phyloP scores from a whole-genome alignment of 2,888 invertebrate species.

The Dysmachus trigonus region DNA sequence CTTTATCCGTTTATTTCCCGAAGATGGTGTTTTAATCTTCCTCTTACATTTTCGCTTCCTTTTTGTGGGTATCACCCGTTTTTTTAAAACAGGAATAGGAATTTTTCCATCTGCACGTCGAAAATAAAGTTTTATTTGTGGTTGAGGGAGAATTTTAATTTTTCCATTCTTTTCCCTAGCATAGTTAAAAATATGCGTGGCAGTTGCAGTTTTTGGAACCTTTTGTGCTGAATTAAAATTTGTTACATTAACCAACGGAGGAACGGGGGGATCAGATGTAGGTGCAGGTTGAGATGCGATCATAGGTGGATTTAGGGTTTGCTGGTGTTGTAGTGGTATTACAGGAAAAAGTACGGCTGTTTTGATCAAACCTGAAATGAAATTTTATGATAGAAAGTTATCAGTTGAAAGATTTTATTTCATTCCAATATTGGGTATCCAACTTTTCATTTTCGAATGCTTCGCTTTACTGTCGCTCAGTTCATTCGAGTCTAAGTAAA shows the following conservation, averaged over 20 bases:
- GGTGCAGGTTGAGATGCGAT: background rate
- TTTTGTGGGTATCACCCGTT: conserved; percentile 13
- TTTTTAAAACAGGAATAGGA: conserved; percentile 47
- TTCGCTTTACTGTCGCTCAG: too few relatives aligned
- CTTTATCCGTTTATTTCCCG: background rate
- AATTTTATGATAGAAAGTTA: background rate
- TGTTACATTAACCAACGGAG: conserved; percentile 24
- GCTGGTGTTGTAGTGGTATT: conserved; percentile 24
- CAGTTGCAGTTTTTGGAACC: background rate
- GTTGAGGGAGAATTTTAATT: conserved; percentile 47
- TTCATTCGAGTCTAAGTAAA: too few relatives aligned
- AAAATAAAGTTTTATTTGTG: conserved; percentile 45
- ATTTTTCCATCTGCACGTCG: conserved; percentile 47
- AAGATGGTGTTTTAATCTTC: background rate
- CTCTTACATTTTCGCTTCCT: conserved; percentile 29
- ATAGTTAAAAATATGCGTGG: conserved; percentile 3
- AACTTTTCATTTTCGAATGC: background rate
- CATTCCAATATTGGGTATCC: background rate
- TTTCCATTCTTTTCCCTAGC: conserved; percentile 43
- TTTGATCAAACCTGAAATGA: conserved; percentile 39
- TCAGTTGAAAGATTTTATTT: background rate
- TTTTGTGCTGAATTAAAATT: conserved; percentile 7
- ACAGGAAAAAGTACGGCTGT: conserved; percentile 45
- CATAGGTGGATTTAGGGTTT: background rate
- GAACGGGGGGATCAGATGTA: background rate